Conservation (phyloP, 1,140 invertebrate genomes). For the Coptotermes formosanus region DNA sequence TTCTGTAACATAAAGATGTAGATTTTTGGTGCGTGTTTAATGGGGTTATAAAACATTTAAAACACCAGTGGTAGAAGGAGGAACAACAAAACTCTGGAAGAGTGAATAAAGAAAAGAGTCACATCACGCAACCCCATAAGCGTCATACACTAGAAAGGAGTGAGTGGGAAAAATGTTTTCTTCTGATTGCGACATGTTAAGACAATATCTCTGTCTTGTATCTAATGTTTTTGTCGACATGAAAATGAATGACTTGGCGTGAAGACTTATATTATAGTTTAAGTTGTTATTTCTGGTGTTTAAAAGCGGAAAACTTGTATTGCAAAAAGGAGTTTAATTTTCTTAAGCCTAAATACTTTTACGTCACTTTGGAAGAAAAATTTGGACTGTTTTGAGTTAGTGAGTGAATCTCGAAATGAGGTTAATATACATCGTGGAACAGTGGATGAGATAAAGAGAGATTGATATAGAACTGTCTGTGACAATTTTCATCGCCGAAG, state of each 20-base stretch:
- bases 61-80: background rate
- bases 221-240: background rate
- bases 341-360: background rate
- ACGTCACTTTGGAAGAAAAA: background rate
- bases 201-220: background rate
- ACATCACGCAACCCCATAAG: background rate
- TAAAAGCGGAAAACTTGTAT: background rate
- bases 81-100: background rate
- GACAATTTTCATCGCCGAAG: background rate
- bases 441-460: background rate
- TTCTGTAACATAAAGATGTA: background rate
- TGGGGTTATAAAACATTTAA: background rate
- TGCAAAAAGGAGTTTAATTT: background rate
- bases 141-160: background rate
- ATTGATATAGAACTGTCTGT: background rate
- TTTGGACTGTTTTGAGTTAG: background rate
- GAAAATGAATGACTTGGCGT: background rate
- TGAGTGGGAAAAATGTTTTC: background rate
- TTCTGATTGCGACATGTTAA: conserved; percentile 13
- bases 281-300: background rate
- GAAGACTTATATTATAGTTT: background rate
- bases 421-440: background rate
- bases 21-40: background rate
- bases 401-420: background rate
- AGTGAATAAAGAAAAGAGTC: background rate